phyloP scores from a whole-genome alignment of 2,797 vertebrate genomes.

The Poecilia velifera region DNA sequence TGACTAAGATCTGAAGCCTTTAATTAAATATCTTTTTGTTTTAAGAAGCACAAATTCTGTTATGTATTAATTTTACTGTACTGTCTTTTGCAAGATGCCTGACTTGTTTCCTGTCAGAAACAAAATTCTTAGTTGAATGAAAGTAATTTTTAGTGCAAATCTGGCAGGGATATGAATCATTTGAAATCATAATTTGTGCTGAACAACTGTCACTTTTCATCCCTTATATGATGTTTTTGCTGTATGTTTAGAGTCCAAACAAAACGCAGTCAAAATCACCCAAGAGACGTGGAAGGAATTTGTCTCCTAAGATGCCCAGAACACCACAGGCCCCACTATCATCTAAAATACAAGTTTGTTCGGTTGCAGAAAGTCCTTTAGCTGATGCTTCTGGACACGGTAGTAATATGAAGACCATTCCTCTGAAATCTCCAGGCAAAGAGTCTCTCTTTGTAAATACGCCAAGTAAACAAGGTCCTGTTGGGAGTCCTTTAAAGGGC shows the following conservation, averaged over 20 bases:
- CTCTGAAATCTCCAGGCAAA: slow-evolving; percentile 64
- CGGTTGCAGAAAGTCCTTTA: slow-evolving; percentile 53
- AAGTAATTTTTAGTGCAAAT: background rate
- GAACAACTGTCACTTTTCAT: background rate
- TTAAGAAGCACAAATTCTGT: background rate
- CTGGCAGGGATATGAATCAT: background rate
- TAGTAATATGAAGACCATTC: slow-evolving; percentile 59
- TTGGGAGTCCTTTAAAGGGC: slow-evolving; percentile 69
- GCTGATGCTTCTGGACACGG: slow-evolving; percentile 37
- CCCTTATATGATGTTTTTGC: background rate
- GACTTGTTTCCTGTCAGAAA: background rate
- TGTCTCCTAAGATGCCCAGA: slow-evolving; percentile 39
- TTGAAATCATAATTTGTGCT: background rate
- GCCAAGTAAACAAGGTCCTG: slow-evolving; percentile 63
- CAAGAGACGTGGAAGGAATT: slow-evolving; percentile 46
- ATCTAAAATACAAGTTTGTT: slow-evolving; percentile 26
- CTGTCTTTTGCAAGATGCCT: background rate
- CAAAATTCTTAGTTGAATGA: background rate
- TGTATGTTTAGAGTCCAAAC: slow-evolving; percentile 68
- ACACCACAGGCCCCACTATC: slow-evolving; percentile 35
- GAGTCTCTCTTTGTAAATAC: slow-evolving; percentile 54
- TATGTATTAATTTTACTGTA: background rate
- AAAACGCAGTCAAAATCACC: slow-evolving; percentile 82
- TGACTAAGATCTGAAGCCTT: background rate
- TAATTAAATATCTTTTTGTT: background rate